Conservation (phyloP, 2,888 invertebrate genomes). For the Volucella inanis region DNA sequence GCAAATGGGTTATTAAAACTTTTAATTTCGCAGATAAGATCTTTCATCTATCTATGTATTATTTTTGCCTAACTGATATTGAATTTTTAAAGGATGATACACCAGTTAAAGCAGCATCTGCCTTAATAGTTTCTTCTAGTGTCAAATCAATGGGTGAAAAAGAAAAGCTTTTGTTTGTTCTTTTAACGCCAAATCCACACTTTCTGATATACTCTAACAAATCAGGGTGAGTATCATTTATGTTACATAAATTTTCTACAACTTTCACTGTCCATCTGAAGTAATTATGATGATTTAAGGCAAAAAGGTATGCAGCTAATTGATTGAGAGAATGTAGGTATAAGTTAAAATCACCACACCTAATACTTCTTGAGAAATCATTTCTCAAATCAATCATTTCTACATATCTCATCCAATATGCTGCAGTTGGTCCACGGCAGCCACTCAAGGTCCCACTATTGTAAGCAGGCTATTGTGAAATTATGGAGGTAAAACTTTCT, state of each 20-base stretch:
- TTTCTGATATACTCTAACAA: not conserved
- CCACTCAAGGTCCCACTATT: no score
- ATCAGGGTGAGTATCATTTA: conserved; percentile 15
- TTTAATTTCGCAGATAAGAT: no score
- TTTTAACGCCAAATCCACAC: conserved; percentile 31
- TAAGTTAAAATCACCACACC: conserved; percentile 11
- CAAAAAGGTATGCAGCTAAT: no score
- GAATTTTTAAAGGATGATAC: no score
- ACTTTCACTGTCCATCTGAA: conserved; percentile 18
- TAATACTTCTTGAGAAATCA: conserved; percentile 26
- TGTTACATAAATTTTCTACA: conserved; percentile 7
- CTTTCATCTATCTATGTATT: no score
- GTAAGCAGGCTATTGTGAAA: no score
- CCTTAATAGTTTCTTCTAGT: conserved; percentile 1
- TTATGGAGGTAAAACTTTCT: no score
- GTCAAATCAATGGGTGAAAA: conserved; percentile 9
- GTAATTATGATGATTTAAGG: conserved; percentile 19
- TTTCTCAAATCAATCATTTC: no score
- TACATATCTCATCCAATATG: conserved; percentile 17
- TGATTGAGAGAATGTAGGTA: conserved; percentile 11
- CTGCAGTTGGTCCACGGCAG: not conserved
- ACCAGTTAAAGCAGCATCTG: not conserved
- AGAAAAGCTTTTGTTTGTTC: conserved; percentile 25
- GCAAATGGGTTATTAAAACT: no score
- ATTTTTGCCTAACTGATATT: no score